Evolutionary conservation across 2,797 vertebrate species (phyloP).

Genomic region (Macropus fuliginosus): DNA sequence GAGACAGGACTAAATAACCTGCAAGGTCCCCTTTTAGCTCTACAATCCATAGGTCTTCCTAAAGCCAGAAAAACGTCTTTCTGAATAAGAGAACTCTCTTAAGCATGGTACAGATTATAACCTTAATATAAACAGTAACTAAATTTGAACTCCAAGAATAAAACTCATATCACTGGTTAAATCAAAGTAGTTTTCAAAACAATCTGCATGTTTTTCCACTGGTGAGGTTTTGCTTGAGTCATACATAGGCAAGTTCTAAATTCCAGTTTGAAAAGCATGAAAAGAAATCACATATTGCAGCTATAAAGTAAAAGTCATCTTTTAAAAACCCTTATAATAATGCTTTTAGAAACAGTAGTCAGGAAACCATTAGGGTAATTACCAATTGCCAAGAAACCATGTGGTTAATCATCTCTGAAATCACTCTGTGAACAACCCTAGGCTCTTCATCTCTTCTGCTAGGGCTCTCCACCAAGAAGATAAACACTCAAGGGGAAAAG

Average conservation of each 20-base stretch:
- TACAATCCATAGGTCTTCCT: background rate
- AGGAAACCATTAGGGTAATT: conserved; percentile 59
- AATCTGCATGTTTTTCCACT: fast-evolving
- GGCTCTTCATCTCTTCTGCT: background rate
- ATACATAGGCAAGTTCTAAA: background rate
- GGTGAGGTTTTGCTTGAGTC: background rate
- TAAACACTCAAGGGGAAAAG: background rate
- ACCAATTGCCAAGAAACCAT: conserved; percentile 1
- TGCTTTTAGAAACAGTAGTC: conserved; percentile 58
- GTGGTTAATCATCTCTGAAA: background rate
- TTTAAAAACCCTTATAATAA: conserved; percentile 60
- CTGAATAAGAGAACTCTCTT: background rate
- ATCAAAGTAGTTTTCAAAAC: background rate
- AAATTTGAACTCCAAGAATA: background rate
- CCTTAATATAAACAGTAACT: background rate
- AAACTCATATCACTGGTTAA: background rate
- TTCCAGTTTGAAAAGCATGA: background rate
- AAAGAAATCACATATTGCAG: background rate
- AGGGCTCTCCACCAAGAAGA: background rate
- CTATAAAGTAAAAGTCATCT: conserved; percentile 37
- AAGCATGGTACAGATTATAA: conserved; percentile 5
- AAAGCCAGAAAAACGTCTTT: background rate
- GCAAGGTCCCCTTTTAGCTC: background rate
- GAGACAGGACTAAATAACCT: background rate
- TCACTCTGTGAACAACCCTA: background rate